Base-by-base conservation (phyloP, 2,797 vertebrate genomes). In the Allobates femoralis region DNA sequence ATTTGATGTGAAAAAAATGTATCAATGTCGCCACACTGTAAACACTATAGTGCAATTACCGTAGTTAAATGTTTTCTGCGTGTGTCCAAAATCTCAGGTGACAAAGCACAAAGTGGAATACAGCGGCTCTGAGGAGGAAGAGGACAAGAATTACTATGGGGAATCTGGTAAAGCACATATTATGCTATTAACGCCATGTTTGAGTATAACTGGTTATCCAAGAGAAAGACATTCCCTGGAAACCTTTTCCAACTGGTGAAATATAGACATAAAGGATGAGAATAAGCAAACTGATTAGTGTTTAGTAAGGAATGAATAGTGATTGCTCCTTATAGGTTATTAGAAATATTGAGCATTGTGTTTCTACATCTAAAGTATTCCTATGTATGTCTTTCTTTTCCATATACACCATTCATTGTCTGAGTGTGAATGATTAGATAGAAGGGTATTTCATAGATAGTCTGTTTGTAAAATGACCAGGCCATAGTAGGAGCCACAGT, bases 81-180 rank as follows among this genome's bases (percentile, higher is more conserved):
- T 30, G 30, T 51, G 19, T 77, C 23, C 32, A 90, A 28, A 32
- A 7, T 64, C 51, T 37, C 0, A 88, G 79, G n/a, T 79, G 37
- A 51, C 41, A 58, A 58, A 83, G 73, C 1, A 41, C 86, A n/a
- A 19, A 51, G 19, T 34, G 8, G 50, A 77, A 15, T 86, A 73
- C 26, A 89, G 64, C 8, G 66, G n/a, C 53, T 87, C 85, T 79
- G 77, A 83, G 81, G 79, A 87, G 0, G 5, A 0, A 34, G 50
- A 83, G 41, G 67, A 71, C 23, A 84, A 73, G 64, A 87, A 79
- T 0, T n/a, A 14, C 41, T 90, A 21, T 82, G 81, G n/a, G 66
- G 8, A 82, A 73, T 84, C 50, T 64, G 89, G 69, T 90, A 90
- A 88, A 80, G 55, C 55, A 41, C n/a, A 37, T 58, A 21, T 73